Evolutionary conservation across 1,140 invertebrate species (phyloP).

Genomic region (Drosophila equinoxialis): DNA sequence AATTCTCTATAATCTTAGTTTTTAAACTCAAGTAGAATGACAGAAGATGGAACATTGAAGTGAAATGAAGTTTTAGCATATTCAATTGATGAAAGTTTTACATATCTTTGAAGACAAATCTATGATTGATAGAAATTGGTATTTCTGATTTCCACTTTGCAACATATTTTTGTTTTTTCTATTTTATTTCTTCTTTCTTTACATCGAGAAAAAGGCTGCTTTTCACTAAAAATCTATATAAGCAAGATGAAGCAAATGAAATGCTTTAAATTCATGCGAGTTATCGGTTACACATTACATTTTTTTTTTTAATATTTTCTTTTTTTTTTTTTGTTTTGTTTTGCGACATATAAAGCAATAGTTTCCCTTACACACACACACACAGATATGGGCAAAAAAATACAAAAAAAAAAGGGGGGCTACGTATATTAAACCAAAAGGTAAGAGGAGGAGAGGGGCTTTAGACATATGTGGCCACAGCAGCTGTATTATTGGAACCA

Average conservation of each 20-base stretch:
- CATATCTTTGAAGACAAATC: no score
- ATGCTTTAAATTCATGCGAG: slow-evolving; percentile 65
- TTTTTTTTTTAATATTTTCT: neutral
- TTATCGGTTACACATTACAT: slow-evolving; percentile 41
- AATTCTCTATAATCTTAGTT: no score
- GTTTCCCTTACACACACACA: slow-evolving; percentile 47
- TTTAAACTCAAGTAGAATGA: no score
- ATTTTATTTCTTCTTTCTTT: slow-evolving; percentile 27
- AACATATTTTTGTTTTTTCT: slow-evolving; percentile 12
- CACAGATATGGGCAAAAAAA: slow-evolving; percentile 33
- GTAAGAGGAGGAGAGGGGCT: slow-evolving; percentile 1
- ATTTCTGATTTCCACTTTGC: slow-evolving; percentile 2
- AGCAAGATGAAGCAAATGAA: slow-evolving; percentile 67
- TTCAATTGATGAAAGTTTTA: no score
- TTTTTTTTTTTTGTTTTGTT: slow-evolving; percentile 7
- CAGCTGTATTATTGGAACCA: slow-evolving; percentile 47
- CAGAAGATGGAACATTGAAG: no score
- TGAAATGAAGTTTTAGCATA: no score
- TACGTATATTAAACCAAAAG: slow-evolving; percentile 4
- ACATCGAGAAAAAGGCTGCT: slow-evolving; percentile 39
- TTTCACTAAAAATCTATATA: slow-evolving; percentile 38
- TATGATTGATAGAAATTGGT: neutral
- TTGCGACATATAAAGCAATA: slow-evolving; percentile 69
- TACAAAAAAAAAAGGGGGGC: slow-evolving; percentile 13
- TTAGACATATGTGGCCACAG: slow-evolving; percentile 81